Conservation (phyloP, 2,113 vertebrate genomes). For the Crotalus tigris region DNA sequence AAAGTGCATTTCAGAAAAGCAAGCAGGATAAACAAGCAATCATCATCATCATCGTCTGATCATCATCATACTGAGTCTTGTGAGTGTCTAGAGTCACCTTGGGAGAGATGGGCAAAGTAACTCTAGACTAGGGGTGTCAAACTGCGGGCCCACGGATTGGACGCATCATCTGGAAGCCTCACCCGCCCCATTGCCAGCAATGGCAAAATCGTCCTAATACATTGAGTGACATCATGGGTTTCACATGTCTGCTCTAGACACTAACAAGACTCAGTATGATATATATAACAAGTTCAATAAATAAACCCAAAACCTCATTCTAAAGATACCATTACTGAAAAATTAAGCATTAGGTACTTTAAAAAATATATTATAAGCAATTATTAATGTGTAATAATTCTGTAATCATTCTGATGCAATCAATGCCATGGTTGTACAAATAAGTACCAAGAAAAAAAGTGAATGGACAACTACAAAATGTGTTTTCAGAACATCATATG, state of each 20-base stretch:
- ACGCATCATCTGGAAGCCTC: too few relatives aligned
- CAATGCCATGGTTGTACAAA: too few relatives aligned
- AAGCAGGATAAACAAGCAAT: neutral
- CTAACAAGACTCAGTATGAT: too few relatives aligned
- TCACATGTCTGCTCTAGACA: too few relatives aligned
- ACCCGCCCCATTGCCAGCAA: too few relatives aligned
- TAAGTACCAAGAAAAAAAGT: too few relatives aligned
- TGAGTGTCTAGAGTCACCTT: neutral
- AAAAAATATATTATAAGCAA: neutral
- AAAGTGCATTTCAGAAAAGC: neutral
- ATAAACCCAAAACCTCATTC: neutral
- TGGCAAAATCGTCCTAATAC: too few relatives aligned
- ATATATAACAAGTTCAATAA: neutral
- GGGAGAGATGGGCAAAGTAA: neutral
- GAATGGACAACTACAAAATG: neutral
- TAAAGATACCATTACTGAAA: neutral
- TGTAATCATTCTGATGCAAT: neutral
- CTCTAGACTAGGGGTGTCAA: too few relatives aligned
- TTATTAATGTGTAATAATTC: too few relatives aligned
- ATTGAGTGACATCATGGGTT: too few relatives aligned
- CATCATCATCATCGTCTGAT: neutral
- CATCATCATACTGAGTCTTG: neutral
- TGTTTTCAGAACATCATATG: neutral
- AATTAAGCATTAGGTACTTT: neutral
- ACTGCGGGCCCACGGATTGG: too few relatives aligned